Evolutionary conservation across 2,888 invertebrate species (phyloP).

Genomic region (Platycheirus rosarum): DNA sequence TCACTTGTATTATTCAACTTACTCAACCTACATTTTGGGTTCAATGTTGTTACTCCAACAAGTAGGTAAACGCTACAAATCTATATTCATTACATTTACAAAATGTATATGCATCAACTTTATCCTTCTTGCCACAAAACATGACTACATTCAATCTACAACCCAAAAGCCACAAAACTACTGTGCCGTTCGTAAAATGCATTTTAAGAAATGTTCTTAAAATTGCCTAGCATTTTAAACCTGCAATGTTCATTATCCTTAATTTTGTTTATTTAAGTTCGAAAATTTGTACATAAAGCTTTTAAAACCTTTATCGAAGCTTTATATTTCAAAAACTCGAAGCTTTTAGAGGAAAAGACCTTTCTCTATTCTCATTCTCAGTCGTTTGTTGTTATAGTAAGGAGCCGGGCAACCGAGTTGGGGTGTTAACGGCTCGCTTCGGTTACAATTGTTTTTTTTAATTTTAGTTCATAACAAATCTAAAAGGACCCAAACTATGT

Average conservation of each 20-base stretch:
- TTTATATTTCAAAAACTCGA: not conserved
- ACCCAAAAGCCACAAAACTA: not conserved
- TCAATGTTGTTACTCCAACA: slow-evolving; percentile 19
- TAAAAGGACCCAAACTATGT: too few relatives aligned
- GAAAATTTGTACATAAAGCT: slow-evolving; percentile 4
- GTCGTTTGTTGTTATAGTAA: too few relatives aligned
- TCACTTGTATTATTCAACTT: too few relatives aligned
- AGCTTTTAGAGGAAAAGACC: not conserved
- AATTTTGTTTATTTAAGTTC: not conserved
- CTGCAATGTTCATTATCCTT: slow-evolving; percentile 29
- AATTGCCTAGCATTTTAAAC: not conserved
- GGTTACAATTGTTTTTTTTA: not conserved
- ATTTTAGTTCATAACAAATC: not conserved
- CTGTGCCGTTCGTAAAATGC: not conserved
- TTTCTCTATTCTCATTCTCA: too few relatives aligned
- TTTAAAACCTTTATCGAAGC: not conserved
- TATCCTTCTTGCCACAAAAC: not conserved
- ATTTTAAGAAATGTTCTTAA: not conserved
- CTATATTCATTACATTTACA: too few relatives aligned
- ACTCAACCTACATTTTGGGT: too few relatives aligned
- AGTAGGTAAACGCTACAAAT: slow-evolving; percentile 25
- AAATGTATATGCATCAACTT: not conserved
- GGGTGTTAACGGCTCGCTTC: slow-evolving; percentile 19
- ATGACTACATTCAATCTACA: not conserved
- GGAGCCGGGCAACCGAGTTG: slow-evolving; percentile 50